A percentile compares a stretch with the other conserved stretches of the same genome.
phyloP scores from a whole-genome alignment of 2,797 vertebrate species.

The Lepidocolaptes lacrymiger region DNA sequence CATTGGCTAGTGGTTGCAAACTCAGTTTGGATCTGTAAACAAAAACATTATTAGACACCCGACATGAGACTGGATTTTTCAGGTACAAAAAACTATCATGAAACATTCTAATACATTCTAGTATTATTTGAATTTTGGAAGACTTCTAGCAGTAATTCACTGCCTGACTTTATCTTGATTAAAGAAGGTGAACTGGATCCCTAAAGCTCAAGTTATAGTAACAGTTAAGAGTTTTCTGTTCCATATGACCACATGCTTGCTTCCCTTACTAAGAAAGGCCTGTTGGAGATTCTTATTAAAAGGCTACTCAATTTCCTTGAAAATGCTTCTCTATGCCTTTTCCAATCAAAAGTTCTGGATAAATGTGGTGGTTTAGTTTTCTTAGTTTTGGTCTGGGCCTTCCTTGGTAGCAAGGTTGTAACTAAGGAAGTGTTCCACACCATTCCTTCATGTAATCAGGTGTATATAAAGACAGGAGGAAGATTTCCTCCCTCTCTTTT shows the following conservation, averaged over 20 bases:
- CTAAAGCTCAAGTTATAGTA: not conserved
- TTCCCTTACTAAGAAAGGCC: not conserved
- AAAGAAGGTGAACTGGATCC: not conserved
- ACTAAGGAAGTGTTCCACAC: too few relatives aligned
- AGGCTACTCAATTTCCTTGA: not conserved
- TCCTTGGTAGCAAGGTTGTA: too few relatives aligned
- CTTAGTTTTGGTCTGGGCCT: too few relatives aligned
- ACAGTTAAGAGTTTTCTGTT: rapidly evolving
- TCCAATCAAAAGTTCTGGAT: not conserved
- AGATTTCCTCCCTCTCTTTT: too few relatives aligned
- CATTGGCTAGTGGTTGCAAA: constrained; percentile 83
- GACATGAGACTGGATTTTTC: not conserved
- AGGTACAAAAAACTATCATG: not conserved
- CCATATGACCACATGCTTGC: not conserved
- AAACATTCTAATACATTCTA: not conserved
- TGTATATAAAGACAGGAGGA: too few relatives aligned
- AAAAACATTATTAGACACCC: not conserved
- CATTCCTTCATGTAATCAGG: too few relatives aligned
- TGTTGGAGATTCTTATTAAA: not conserved
- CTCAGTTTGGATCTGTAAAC: constrained; percentile 85
- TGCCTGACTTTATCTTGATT: not conserved
- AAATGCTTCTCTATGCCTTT: not conserved
- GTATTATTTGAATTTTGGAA: not conserved
- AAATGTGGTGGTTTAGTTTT: too few relatives aligned
- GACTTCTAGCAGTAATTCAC: not conserved